Evolutionary conservation across 1,140 invertebrate genomes (phyloP).

Genomic region (Aricia agestis): DNA sequence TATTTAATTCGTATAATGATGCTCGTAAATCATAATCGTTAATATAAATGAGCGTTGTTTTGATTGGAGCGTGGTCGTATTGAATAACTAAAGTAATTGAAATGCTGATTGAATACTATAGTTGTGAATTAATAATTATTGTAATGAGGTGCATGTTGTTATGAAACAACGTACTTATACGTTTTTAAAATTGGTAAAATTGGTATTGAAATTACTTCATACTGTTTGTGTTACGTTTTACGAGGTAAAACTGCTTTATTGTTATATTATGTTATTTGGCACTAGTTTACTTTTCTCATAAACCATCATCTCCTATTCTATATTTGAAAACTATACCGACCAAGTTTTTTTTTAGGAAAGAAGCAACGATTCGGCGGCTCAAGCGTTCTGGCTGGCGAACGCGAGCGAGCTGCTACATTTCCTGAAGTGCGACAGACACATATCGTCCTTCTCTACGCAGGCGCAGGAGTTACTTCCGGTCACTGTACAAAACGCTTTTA

Average conservation of each 20-base stretch:
- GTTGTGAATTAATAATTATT: no score
- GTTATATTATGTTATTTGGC: no score
- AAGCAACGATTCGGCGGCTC: conserved; percentile 87
- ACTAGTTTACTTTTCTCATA: no score
- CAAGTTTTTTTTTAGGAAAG: conserved; percentile 78
- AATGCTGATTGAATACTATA: no score
- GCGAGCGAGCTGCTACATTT: conserved; percentile 96
- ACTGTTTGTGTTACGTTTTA: no score
- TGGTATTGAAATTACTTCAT: no score
- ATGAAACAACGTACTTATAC: no score
- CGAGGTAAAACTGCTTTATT: no score
- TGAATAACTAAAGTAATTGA: neutral
- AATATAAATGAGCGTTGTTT: neutral
- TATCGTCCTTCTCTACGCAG: conserved; percentile 92
- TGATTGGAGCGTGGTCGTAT: neutral
- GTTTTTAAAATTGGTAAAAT: no score
- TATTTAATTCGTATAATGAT: neutral
- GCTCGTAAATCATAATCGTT: neutral
- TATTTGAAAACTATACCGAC: neutral
- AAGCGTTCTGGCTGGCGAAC: conserved; percentile 98
- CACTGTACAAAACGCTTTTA: conserved; percentile 93
- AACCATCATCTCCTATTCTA: neutral
- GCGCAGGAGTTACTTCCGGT: conserved; percentile 95
- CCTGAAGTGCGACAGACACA: conserved; percentile 95
- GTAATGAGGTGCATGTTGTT: no score